Base-by-base conservation (phyloP, 2,888 invertebrate species). In the Cyrtodaria siliqua region DNA sequence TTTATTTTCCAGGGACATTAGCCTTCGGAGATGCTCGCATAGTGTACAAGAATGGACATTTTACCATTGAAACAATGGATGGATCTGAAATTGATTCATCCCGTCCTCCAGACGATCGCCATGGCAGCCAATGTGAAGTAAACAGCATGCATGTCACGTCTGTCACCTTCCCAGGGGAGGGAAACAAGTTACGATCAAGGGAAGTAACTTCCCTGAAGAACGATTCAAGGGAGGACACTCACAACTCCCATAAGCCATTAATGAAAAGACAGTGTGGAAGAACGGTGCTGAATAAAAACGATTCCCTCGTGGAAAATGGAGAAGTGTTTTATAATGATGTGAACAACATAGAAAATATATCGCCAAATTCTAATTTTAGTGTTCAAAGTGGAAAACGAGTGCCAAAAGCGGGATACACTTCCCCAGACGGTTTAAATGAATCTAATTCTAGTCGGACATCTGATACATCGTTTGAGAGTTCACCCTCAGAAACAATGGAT, bases 11-110 rank as follows among this genome's bases (percentile, higher is more conserved):
- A 75, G 80, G 79, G 40, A 72, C 84, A 20, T 49, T 86, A 29
- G 78, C 83, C 2, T 76, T 76, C 44, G 83, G 82, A 42, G 79
- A 82, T 52, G 72, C 79, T 16, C 73, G 82, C 33, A 84, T 86
- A 52, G 80, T 84, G 20, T 86, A 84, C 69, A 83, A 80, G 55
- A 75, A 86, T 80, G 86, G 86, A 9, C 84, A 84, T 66, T 86
- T 86, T 47, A 83, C 84, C 14, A 83, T 86, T 49, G 86, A 86
- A 52, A 84, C 84, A 6, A 79, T 81, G 68, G 82, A 82, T 40
- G 69, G 57, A 9, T 62, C 49, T 20, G 73, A 79, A 53, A 40
- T 67, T 59, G 78, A 79, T 56, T 74, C 70, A 2, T 50, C 69
- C 1, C 24, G 62, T 24, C 67, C 61, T 14, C 40, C 66, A 14